A percentile compares a stretch with the other conserved stretches of the same genome.
Conservation (phyloP, 2,888 invertebrate species). For the Limnephilus lunatus region DNA sequence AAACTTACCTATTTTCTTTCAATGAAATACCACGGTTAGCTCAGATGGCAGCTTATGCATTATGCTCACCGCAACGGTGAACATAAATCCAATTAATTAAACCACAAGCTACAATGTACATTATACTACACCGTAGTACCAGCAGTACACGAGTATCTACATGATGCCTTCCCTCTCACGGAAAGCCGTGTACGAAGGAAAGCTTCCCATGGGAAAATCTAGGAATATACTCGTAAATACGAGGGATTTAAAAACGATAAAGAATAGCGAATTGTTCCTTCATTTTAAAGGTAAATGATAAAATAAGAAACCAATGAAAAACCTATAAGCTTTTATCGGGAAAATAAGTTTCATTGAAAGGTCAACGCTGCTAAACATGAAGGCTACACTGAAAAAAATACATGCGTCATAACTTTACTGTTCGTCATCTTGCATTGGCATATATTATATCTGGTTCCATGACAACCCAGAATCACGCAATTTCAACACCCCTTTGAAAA, state of each 20-base stretch:
- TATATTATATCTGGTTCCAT: not conserved
- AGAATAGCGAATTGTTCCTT: not conserved
- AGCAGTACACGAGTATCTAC: not conserved
- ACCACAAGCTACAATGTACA: slow-evolving; percentile 6
- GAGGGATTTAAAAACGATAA: not conserved
- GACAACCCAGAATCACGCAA: too few relatives aligned
- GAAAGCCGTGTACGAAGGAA: not conserved
- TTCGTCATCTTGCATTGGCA: not conserved
- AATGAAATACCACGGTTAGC: not conserved
- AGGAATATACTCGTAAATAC: not conserved
- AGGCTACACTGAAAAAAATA: not conserved
- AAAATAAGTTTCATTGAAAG: not conserved
- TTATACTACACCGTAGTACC: not conserved
- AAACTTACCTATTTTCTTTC: not conserved
- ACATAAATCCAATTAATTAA: not conserved
- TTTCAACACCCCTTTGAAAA: too few relatives aligned
- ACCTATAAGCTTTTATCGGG: not conserved
- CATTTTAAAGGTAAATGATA: not conserved
- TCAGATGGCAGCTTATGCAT: not conserved
- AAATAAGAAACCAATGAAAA: not conserved
- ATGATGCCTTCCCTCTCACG: not conserved
- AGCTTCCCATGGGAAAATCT: not conserved
- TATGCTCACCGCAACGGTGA: too few relatives aligned
- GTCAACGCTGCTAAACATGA: not conserved
- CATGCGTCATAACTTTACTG: not conserved